Conservation (phyloP, 1,140 invertebrate genomes). For the Dermatophagoides farinae region DNA sequence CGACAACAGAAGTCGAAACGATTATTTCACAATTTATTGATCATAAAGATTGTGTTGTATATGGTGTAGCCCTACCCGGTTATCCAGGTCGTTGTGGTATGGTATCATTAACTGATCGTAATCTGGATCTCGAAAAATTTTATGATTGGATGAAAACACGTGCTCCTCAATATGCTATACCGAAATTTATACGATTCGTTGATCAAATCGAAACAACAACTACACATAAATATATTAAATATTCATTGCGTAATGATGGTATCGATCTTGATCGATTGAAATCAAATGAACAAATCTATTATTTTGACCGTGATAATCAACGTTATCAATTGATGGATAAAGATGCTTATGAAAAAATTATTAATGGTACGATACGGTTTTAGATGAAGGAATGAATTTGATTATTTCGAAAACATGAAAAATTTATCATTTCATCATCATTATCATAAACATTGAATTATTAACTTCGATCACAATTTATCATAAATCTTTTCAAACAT, state of each 20-base stretch:
- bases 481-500: no score
- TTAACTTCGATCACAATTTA: no score
- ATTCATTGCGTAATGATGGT: slow-evolving; percentile 69
- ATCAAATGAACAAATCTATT: slow-evolving; percentile 24
- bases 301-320: slow-evolving; percentile 28
- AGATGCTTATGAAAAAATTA: not conserved
- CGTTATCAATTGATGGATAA: slow-evolving; percentile 25
- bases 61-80: slow-evolving; percentile 67
- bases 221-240: slow-evolving; percentile 86
- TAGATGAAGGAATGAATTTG: no score
- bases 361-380: not conserved
- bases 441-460: no score
- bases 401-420: no score
- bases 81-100: slow-evolving; percentile 83
- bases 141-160: slow-evolving; percentile 24
- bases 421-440: no score
- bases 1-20: slow-evolving; percentile 87
- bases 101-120: slow-evolving; percentile 38
- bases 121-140: slow-evolving; percentile 39
- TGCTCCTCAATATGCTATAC: slow-evolving; percentile 64
- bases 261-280: slow-evolving; percentile 51
- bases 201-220: slow-evolving; percentile 64
- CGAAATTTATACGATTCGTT: slow-evolving; percentile 63
- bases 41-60: slow-evolving; percentile 76
- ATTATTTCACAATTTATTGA: slow-evolving; percentile 63